These are phyloP conservation scores for Clavelina lepadiformis DNA, from an alignment of 23 tunicate genomes.

Conservation along the genomic window DNA sequence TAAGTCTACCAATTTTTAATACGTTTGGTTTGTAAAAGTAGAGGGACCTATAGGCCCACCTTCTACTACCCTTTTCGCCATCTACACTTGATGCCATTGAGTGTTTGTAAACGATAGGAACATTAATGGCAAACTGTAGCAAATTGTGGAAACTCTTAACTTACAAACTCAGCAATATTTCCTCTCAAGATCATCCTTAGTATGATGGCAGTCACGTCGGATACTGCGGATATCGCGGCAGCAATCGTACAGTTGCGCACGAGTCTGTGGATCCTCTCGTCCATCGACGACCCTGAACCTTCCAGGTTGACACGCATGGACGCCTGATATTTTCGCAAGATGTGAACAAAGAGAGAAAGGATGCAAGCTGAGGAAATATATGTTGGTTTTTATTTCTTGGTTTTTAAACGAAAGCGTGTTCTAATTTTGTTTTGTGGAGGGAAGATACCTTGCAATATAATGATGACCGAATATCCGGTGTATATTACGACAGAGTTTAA, in stretches of 20 bases:
- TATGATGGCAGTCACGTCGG: conserved; percentile 5
- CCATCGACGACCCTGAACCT: not conserved
- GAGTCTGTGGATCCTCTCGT: not conserved
- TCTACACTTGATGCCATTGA: no score
- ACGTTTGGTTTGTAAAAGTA: no score
- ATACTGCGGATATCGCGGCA: conserved; percentile 9
- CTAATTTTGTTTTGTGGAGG: not conserved
- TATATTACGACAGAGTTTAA: conserved; percentile 15
- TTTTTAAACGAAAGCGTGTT: not conserved
- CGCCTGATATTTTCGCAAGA: conserved; percentile 5
- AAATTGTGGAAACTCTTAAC: no score
- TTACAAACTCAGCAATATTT: conserved; percentile 15
- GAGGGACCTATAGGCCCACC: no score
- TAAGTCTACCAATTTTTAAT: no score
- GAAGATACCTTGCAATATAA: conserved; percentile 20
- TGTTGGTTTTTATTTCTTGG: not conserved
- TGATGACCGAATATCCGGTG: conserved; percentile 9
- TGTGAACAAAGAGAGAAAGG: conserved; percentile 20
- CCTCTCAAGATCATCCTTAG: conserved; percentile 10
- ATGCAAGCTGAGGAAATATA: conserved; percentile 6
- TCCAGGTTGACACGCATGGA: not conserved
- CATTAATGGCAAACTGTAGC: no score
- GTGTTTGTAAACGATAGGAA: no score
- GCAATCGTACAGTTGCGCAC: conserved; percentile 39
- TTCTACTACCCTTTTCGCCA: no score